phyloP scores from a whole-genome alignment of 2,113 vertebrate species.

The Poecile atricapillus region DNA sequence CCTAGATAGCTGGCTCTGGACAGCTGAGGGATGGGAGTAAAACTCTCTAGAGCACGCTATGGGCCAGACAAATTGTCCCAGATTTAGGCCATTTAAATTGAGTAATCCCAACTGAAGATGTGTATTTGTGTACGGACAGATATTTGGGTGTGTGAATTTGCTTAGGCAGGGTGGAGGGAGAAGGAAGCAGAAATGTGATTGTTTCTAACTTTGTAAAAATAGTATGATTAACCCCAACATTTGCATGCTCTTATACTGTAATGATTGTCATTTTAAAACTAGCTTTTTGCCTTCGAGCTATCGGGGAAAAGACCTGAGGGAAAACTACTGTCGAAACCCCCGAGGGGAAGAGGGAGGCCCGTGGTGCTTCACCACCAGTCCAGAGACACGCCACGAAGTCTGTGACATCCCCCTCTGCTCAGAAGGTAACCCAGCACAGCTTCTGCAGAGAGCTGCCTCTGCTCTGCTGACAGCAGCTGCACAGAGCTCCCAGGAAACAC shows the following conservation, averaged over 20 bases:
- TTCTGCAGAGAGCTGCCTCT: neutral
- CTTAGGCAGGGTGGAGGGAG: neutral
- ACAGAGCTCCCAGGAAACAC: neutral
- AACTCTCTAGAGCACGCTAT: neutral
- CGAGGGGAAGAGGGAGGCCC: constrained; percentile 92
- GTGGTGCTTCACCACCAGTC: constrained; percentile 95
- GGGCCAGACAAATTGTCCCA: neutral
- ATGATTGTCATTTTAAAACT: constrained; percentile 88
- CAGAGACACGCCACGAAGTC: constrained; percentile 84
- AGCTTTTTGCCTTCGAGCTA: constrained; percentile 95
- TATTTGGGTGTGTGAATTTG: neutral
- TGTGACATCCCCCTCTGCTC: constrained; percentile 94
- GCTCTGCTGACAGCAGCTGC: neutral
- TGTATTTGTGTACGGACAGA: neutral
- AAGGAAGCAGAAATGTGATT: neutral
- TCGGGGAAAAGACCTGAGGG: constrained; percentile 88
- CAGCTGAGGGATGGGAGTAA: neutral
- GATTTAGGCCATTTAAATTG: constrained; percentile 12
- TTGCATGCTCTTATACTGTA: constrained; percentile 81
- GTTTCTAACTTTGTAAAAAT: constrained; percentile 15
- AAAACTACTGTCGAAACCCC: constrained; percentile 96
- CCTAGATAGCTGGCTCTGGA: neutral
- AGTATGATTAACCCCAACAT: constrained; percentile 11
- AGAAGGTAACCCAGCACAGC: constrained; percentile 77
- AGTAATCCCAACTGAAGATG: constrained; percentile 1